A percentile compares a stretch with the other conserved stretches of the same genome.
phyloP scores from a whole-genome alignment of 2,888 invertebrate genomes.

The Trissonchulus sp. region DNA sequence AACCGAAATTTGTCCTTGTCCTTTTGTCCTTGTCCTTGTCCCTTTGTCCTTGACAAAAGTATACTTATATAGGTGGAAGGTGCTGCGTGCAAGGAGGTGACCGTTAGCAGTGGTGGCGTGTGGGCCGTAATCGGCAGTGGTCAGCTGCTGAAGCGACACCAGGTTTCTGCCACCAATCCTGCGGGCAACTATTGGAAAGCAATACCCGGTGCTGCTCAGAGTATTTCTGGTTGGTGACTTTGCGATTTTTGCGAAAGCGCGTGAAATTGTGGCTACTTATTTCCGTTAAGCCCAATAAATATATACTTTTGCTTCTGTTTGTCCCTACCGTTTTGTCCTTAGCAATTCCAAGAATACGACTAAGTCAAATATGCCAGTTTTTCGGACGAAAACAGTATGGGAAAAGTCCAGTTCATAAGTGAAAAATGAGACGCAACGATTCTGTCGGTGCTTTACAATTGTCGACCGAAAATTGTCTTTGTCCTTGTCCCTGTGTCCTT shows the following conservation, averaged over 20 bases:
- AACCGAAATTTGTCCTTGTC: background rate
- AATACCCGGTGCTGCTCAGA: constrained; percentile 44
- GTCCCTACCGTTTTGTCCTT: too few relatives aligned
- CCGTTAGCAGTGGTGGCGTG: constrained; percentile 41
- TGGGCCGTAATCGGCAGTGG: constrained; percentile 49
- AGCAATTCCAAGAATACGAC: too few relatives aligned
- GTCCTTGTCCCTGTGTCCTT: too few relatives aligned
- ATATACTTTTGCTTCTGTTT: too few relatives aligned
- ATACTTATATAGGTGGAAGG: constrained; percentile 22
- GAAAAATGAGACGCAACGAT: too few relatives aligned
- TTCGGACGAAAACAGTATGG: too few relatives aligned
- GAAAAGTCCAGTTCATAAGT: too few relatives aligned
- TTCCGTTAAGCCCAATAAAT: background rate
- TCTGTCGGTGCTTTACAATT: too few relatives aligned
- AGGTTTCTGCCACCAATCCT: constrained; percentile 42
- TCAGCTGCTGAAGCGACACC: constrained; percentile 49
- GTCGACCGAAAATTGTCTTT: too few relatives aligned
- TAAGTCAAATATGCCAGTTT: too few relatives aligned
- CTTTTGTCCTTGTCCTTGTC: background rate
- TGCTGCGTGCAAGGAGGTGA: background rate
- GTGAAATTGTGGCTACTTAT: background rate
- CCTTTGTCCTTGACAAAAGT: background rate
- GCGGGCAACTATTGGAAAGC: constrained; percentile 53
- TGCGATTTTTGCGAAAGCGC: background rate
- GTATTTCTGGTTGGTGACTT: background rate